Evolutionary conservation across 2,797 vertebrate species (phyloP).

Genomic region (Clarias laeviceps): DNA sequence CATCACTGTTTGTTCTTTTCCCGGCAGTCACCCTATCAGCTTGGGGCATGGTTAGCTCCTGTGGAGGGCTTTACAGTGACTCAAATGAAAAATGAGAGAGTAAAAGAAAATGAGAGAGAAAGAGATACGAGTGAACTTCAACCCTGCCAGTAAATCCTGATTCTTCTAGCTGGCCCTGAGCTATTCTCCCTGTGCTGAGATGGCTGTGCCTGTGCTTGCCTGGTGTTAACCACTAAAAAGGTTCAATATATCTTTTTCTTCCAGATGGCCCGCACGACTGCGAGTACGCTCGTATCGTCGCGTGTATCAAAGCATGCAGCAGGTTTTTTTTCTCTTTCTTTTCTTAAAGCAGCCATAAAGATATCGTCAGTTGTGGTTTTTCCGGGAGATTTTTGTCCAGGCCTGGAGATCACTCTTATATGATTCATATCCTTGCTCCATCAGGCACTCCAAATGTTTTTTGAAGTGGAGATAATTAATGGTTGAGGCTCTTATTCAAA

Average conservation of each 20-base stretch:
- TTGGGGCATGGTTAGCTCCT: slow-evolving; percentile 48
- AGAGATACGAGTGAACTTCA: slow-evolving; percentile 55
- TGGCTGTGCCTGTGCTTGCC: slow-evolving; percentile 64
- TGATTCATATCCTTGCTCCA: not conserved
- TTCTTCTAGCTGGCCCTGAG: slow-evolving; percentile 64
- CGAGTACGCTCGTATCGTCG: slow-evolving; percentile 7
- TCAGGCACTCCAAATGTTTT: not conserved
- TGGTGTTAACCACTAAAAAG: slow-evolving; percentile 40
- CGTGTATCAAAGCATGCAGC: slow-evolving; percentile 18
- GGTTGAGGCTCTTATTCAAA: not conserved
- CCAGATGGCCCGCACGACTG: slow-evolving; percentile 34
- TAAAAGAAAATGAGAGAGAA: slow-evolving; percentile 20
- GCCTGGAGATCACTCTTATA: not conserved
- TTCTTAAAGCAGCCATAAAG: not conserved
- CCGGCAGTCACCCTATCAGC: slow-evolving; percentile 43
- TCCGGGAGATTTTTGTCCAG: not conserved
- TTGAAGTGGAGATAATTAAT: not conserved
- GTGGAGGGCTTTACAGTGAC: slow-evolving; percentile 54
- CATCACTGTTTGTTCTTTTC: not conserved
- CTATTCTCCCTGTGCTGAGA: slow-evolving; percentile 52
- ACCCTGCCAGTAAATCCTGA: slow-evolving; percentile 56
- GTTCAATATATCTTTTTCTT: slow-evolving; percentile 55
- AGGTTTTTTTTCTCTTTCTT: not conserved
- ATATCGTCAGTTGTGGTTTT: not conserved
- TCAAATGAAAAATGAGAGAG: slow-evolving; percentile 64